Percentiles rank a stretch among this genome's conserved stretches.
Conservation (phyloP, 2,888 invertebrate species). For the Branchellion lobata region DNA sequence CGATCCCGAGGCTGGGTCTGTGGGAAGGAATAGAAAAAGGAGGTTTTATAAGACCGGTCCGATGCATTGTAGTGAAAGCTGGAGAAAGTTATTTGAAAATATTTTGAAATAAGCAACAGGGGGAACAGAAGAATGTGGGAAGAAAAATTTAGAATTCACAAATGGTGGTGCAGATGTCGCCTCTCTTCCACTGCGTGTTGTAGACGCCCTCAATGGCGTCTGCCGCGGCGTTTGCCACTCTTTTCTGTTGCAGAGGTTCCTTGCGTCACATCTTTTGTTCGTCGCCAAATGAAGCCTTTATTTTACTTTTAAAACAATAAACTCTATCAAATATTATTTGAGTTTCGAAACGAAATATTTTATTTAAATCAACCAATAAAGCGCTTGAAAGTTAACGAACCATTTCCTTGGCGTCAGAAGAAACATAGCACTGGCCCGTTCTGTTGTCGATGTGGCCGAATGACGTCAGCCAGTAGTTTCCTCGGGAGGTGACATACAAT, state of each 20-base stretch:
- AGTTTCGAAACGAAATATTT: too few species aligned
- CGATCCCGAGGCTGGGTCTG: conserved; percentile 43
- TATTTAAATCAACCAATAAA: too few species aligned
- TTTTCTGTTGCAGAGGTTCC: neutral
- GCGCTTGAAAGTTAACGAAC: conserved; percentile 6
- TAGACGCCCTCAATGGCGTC: conserved; percentile 29
- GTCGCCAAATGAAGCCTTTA: neutral
- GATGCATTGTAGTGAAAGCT: too few species aligned
- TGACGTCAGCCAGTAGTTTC: conserved; percentile 34
- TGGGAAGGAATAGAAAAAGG: too few species aligned
- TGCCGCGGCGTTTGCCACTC: conserved; percentile 37
- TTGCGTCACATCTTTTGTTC: too few species aligned
- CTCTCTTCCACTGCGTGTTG: conserved; percentile 40
- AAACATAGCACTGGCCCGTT: conserved; percentile 21
- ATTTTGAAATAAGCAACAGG: too few species aligned
- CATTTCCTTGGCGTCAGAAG: conserved; percentile 37
- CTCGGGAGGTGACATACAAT: neutral
- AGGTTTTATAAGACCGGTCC: too few species aligned
- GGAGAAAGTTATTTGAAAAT: too few species aligned
- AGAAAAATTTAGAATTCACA: too few species aligned
- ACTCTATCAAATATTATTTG: too few species aligned
- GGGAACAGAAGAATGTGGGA: neutral
- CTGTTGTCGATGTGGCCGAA: conserved; percentile 6
- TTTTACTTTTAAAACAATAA: too few species aligned
- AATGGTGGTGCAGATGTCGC: conserved; percentile 8